Evolutionary conservation across 1,140 invertebrate genomes (phyloP).

Genomic region (Eupristina koningsbergeri): DNA sequence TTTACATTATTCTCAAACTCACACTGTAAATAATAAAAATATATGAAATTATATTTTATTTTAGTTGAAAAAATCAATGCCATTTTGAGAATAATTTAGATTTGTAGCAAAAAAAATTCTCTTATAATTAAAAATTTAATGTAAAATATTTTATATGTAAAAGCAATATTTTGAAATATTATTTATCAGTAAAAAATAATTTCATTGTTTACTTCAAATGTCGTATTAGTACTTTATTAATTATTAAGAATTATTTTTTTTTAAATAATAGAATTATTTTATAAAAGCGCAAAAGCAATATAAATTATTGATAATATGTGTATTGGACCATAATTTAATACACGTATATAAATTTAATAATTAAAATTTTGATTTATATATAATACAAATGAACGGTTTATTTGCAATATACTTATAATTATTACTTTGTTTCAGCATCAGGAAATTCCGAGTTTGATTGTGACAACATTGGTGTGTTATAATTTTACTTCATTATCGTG

Average conservation of each 20-base stretch:
- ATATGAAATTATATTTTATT: too few relatives aligned
- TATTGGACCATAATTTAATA: neutral
- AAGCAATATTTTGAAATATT: neutral
- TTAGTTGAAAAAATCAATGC: too few relatives aligned
- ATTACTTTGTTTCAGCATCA: slow-evolving; percentile 50
- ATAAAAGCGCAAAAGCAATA: neutral
- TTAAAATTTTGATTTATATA: neutral
- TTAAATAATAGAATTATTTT: neutral
- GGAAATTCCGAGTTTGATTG: slow-evolving; percentile 48
- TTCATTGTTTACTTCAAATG: neutral
- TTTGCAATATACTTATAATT: slow-evolving; percentile 3
- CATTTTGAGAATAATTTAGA: too few relatives aligned
- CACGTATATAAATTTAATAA: neutral
- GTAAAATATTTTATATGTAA: too few relatives aligned
- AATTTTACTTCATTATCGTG: slow-evolving; percentile 32
- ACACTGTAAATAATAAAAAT: too few relatives aligned
- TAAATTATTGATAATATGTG: neutral
- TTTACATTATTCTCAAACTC: too few relatives aligned
- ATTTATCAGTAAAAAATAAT: neutral
- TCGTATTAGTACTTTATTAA: neutral
- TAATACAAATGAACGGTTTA: neutral
- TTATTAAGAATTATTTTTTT: neutral
- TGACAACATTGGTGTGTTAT: slow-evolving; percentile 48
- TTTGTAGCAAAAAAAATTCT: too few relatives aligned
- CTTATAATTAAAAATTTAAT: too few relatives aligned